Conservation (phyloP, 2,888 invertebrate species). For the Watsonalla cultraria region DNA sequence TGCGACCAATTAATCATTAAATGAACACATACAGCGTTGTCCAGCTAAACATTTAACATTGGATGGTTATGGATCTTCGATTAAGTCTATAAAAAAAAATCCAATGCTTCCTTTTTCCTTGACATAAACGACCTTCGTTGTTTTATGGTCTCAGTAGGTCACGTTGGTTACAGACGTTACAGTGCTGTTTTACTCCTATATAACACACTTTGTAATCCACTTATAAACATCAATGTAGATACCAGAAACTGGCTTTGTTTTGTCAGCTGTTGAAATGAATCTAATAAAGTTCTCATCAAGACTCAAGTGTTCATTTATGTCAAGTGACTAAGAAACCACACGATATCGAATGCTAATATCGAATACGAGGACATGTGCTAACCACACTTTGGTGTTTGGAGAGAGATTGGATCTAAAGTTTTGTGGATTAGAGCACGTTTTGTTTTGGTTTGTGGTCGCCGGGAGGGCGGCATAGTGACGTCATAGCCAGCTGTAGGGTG, state of each 20-base stretch:
- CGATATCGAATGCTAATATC: slow-evolving; percentile 56
- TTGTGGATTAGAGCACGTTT: slow-evolving; percentile 47
- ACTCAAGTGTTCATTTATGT: slow-evolving; percentile 48
- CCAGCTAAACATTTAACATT: not conserved
- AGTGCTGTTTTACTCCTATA: too few relatives aligned
- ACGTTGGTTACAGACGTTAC: too few relatives aligned
- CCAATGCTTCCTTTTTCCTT: too few relatives aligned
- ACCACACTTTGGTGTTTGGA: slow-evolving; percentile 40
- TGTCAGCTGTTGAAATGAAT: slow-evolving; percentile 32
- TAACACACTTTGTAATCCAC: too few relatives aligned
- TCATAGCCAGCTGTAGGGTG: slow-evolving; percentile 76
- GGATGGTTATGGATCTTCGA: too few relatives aligned
- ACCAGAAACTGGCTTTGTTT: slow-evolving; percentile 6
- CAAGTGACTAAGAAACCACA: slow-evolving; percentile 51
- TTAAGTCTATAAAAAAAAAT: too few relatives aligned
- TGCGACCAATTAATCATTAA: slow-evolving; percentile 66
- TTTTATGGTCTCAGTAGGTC: too few relatives aligned
- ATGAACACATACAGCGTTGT: slow-evolving; percentile 31
- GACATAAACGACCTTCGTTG: too few relatives aligned
- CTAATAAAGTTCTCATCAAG: slow-evolving; percentile 37
- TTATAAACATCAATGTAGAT: not conserved
- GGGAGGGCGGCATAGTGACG: slow-evolving; percentile 57
- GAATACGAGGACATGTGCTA: slow-evolving; percentile 56
- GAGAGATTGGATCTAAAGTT: slow-evolving; percentile 56
- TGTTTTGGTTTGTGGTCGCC: slow-evolving; percentile 42